Evolutionary conservation across 2,797 vertebrate species (phyloP).

Genomic region (Miichthys miiuy): DNA sequence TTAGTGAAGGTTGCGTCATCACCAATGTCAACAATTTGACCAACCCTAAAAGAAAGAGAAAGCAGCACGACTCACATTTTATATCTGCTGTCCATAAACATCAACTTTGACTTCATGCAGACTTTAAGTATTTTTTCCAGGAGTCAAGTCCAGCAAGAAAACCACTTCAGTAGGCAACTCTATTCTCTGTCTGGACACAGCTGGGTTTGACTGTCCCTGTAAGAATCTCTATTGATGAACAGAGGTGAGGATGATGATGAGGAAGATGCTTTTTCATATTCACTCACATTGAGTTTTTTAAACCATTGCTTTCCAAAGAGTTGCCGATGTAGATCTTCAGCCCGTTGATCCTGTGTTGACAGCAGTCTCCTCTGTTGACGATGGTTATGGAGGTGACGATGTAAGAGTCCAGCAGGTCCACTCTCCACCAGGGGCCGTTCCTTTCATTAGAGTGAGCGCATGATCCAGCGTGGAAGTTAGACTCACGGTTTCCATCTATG

Average conservation of each 20-base stretch:
- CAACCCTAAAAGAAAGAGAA: conserved; percentile 27
- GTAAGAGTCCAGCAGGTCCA: conserved; percentile 44
- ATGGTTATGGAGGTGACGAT: conserved; percentile 63
- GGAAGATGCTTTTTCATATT: background rate
- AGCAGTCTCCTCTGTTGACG: conserved; percentile 66
- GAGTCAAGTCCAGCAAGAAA: no score
- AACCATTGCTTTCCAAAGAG: background rate
- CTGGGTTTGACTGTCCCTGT: no score
- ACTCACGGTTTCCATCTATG: no score
- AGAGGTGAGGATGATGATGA: no score
- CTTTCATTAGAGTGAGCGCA: background rate
- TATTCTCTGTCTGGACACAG: no score
- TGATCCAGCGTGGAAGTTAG: no score
- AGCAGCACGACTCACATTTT: background rate
- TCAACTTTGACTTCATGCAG: no score
- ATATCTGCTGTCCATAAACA: background rate
- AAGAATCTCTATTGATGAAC: no score
- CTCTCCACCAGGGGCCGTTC: background rate
- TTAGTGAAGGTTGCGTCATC: fast-evolving
- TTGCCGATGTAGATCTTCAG: conserved; percentile 54
- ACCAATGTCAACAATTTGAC: fast-evolving
- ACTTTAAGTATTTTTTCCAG: no score
- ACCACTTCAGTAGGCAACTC: no score
- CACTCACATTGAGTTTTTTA: background rate
- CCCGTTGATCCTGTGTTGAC: conserved; percentile 23